Conservation (phyloP, 1,140 invertebrate genomes). For the Tetramorium simillimum region DNA sequence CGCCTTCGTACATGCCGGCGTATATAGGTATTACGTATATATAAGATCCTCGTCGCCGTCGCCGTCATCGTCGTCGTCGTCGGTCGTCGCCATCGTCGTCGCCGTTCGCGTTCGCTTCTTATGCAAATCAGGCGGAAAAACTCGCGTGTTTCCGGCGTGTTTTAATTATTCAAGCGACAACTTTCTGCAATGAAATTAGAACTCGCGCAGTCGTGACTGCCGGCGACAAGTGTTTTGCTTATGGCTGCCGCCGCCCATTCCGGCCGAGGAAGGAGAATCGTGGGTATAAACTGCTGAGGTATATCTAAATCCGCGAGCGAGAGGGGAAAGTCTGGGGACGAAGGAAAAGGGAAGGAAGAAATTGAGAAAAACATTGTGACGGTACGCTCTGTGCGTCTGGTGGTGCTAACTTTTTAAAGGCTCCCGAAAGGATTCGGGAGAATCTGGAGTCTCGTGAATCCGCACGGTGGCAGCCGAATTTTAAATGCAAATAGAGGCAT, state of each 20-base stretch:
- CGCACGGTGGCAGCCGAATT: neutral
- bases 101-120: slow-evolving; percentile 70
- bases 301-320: slow-evolving; percentile 68
- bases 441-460: neutral
- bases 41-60: slow-evolving; percentile 24
- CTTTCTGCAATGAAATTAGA: slow-evolving; percentile 84
- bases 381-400: neutral
- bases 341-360: slow-evolving; percentile 69
- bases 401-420: neutral
- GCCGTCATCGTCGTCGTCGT: slow-evolving; percentile 48
- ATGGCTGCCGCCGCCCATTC: slow-evolving; percentile 73
- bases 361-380: slow-evolving; percentile 63
- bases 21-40: slow-evolving; percentile 41
- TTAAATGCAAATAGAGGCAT: slow-evolving; percentile 2
- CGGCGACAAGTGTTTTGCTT: slow-evolving; percentile 82
- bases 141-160: slow-evolving; percentile 81
- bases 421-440: neutral
- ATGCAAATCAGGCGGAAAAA: slow-evolving; percentile 79
- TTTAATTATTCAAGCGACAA: slow-evolving; percentile 85
- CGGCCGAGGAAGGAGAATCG: slow-evolving; percentile 50
- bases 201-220: slow-evolving; percentile 80
- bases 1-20: slow-evolving; percentile 21
- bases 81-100: slow-evolving; percentile 24
- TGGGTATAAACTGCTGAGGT: slow-evolving; percentile 29
- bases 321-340: slow-evolving; percentile 51